Evolutionary conservation across 1,140 invertebrate genomes (phyloP), one percentile per base, ranked within the genome.

Genomic region (Diachasmimorpha longicaudata): DNA sequence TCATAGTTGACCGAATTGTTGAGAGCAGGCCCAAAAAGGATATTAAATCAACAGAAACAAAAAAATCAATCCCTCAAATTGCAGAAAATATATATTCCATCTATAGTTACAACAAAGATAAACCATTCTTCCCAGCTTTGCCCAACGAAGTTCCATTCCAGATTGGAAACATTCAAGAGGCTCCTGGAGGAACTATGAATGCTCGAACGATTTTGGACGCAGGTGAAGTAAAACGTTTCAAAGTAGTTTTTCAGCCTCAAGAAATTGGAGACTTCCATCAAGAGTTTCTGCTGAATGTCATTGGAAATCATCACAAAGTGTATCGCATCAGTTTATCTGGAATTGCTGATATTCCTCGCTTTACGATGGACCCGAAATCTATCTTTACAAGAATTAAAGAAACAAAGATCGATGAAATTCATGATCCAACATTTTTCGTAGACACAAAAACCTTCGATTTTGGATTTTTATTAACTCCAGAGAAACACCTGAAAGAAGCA

Each of bases 381-480:
- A 78, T 87, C 44, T 87, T 85, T 46, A 75, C 69, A 6, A 31
- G 85, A 85, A 75, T 82, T 0, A 63, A 75, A 70, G 11, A 72
- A 31, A 21, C 21, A 6, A 83, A 82, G 42, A 8, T 76, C 10
- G 39, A 77, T n/a, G 79, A 82, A 0, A 21, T 73, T 10, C 78
- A 81, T 14, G 76, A 77, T 9, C 81, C 83, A 0, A 77, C 81
- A 4, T 88, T 82, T 52, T 83, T 85, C 55, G 19, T 81, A 3
- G 81, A 86, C 8, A 75, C 52, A 8, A 21, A 76, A 13, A 70
- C 58, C 1, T 87, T 79, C 55, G 82, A 87, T 75, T 87, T 87
- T 72, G 86, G 86, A 58, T 78, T 77, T 52, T 68, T 87, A n/a
- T 13, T 84, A 9, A 25, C 81, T 8, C 74, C 72, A 11, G 58